Evolutionary conservation across 2,113 vertebrate species (phyloP).

Genomic region (Alaudala cheleensis): DNA sequence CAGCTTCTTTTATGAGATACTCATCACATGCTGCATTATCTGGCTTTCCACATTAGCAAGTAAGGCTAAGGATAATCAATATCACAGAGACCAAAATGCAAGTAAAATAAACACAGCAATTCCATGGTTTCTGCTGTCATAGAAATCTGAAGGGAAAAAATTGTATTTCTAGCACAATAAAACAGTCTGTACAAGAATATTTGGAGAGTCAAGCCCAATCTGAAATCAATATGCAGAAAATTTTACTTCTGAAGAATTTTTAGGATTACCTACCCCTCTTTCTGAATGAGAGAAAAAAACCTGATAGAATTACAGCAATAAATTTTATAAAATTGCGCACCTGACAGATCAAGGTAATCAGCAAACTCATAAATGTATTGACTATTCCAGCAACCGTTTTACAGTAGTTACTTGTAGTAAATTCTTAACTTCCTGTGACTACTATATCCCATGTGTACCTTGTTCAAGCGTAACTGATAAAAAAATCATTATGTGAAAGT

Average conservation of each 20-base stretch:
- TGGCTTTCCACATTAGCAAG: constrained; percentile 77
- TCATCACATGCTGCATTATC: constrained; percentile 66
- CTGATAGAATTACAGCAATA: background rate
- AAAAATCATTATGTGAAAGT: background rate
- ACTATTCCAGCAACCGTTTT: background rate
- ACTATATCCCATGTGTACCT: background rate
- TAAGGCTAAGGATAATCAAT: constrained; percentile 64
- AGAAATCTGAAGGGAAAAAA: constrained; percentile 77
- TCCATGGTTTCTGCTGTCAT: constrained; percentile 56
- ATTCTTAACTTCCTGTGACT: background rate
- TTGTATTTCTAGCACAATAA: background rate
- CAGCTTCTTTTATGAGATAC: constrained; percentile 45
- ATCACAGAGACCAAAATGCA: constrained; percentile 64
- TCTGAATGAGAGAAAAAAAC: background rate
- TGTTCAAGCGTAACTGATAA: background rate
- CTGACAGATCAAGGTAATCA: background rate
- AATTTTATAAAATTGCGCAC: background rate
- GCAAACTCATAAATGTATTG: background rate
- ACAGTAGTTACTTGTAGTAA: background rate
- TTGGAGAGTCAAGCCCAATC: constrained; percentile 16
- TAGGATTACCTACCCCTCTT: constrained; percentile 7
- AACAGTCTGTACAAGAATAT: background rate
- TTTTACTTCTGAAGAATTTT: constrained; percentile 5
- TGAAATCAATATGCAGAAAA: constrained; percentile 38
- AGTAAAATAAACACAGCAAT: constrained; percentile 62